A percentile compares a stretch with the other conserved stretches of the same genome.
These are phyloP conservation scores for Stramonita haemastoma DNA, from an alignment of 2,888 invertebrate genomes.

Conservation along the genomic window DNA sequence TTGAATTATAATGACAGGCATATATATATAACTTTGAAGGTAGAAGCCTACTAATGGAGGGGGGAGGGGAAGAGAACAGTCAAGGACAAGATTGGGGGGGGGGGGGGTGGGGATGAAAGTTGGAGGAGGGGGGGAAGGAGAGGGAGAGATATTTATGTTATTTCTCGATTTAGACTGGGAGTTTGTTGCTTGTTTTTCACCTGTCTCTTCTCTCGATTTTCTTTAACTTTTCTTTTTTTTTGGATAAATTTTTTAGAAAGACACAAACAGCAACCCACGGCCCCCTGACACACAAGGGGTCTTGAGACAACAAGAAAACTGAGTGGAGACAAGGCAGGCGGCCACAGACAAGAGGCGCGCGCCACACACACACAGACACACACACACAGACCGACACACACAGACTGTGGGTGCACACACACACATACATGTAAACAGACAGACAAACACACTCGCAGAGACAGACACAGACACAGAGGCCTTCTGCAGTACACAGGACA, in stretches of 20 bases:
- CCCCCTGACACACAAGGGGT: slow-evolving; percentile 32
- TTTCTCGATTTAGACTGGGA: too few relatives aligned
- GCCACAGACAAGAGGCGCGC: background rate
- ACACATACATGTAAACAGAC: background rate
- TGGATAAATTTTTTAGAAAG: background rate
- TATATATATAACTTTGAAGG: too few relatives aligned
- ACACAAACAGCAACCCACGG: slow-evolving; percentile 18
- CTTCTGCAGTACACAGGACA: slow-evolving; percentile 12
- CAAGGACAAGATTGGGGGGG: background rate
- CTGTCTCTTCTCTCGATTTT: too few relatives aligned
- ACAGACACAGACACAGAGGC: background rate
- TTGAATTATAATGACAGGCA: too few relatives aligned
- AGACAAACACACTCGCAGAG: too few relatives aligned
- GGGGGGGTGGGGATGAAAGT: background rate
- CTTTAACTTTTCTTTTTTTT: too few relatives aligned
- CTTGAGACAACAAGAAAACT: slow-evolving; percentile 22
- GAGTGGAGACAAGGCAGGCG: background rate
- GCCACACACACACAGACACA: slow-evolving; percentile 2
- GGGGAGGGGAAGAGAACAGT: background rate
- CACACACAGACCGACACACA: background rate
- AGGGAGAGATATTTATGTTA: background rate
- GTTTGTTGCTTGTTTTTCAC: too few relatives aligned
- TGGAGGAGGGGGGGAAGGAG: too few relatives aligned
- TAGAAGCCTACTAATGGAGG: background rate
- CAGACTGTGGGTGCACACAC: slow-evolving; percentile 22